These are phyloP conservation scores for Synergus umbraculus DNA, from an alignment of 2,888 invertebrate species.

Conservation along the genomic window DNA sequence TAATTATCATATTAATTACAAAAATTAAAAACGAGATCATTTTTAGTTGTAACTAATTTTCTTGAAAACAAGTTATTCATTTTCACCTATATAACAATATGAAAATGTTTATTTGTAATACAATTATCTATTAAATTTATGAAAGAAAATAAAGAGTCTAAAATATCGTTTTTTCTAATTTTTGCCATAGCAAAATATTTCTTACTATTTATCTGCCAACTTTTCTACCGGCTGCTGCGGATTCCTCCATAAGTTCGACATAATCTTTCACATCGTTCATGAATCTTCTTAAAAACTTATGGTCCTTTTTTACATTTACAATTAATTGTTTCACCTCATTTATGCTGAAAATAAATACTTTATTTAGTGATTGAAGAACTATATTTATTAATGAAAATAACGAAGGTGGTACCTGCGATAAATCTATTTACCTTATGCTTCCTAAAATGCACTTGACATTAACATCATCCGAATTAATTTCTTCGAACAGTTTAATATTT, in stretches of 20 bases:
- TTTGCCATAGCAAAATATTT: background rate
- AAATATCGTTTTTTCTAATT: background rate
- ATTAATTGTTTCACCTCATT: conserved; percentile 66
- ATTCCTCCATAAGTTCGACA: conserved; percentile 64
- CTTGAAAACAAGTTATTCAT: background rate
- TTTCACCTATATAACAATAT: background rate
- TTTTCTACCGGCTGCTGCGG: conserved; percentile 33
- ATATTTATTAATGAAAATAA: conserved; percentile 7
- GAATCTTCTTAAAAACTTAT: conserved; percentile 66
- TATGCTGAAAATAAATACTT: conserved; percentile 58
- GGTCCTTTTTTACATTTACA: conserved; percentile 65
- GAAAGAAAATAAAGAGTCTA: background rate
- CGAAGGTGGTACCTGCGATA: background rate
- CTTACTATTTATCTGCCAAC: background rate
- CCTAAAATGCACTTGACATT: conserved; percentile 64
- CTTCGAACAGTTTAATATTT: conserved; percentile 61
- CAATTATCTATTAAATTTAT: background rate
- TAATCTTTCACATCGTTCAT: conserved; percentile 68
- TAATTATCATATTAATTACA: too few species aligned
- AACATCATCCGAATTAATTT: conserved; percentile 63
- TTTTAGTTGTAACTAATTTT: background rate
- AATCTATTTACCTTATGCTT: conserved; percentile 61
- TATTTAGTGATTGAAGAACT: background rate
- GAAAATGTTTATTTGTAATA: background rate
- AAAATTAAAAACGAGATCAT: background rate